These are phyloP conservation scores for Gracilinanus agilis DNA, from an alignment of 2,113 vertebrate species.

Conservation along the genomic window DNA sequence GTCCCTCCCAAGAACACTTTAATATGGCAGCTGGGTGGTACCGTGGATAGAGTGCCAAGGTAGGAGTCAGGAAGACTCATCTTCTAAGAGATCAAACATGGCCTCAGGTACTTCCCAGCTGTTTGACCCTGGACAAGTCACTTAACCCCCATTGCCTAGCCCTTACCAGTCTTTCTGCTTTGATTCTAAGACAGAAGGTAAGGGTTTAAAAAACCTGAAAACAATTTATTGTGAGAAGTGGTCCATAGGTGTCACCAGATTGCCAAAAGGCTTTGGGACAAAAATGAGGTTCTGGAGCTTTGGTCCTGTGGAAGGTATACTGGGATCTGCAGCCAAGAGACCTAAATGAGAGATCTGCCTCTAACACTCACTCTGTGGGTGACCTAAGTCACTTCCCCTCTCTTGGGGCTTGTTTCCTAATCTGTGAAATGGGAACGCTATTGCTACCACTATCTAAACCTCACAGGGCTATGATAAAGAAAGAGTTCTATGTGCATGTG, in stretches of 20 bases:
- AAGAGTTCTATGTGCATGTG: neutral
- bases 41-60: neutral
- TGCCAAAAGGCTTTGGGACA: neutral
- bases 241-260: neutral
- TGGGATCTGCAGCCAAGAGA: neutral
- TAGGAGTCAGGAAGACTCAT: neutral
- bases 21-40: neutral
- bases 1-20: neutral
- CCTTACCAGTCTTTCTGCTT: too few species aligned
- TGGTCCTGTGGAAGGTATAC: neutral
- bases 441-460: neutral
- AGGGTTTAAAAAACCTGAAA: neutral
- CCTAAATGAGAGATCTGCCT: neutral
- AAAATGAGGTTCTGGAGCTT: neutral
- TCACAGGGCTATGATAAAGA: neutral
- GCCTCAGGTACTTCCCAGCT: neutral
- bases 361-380: neutral
- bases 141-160: too few species aligned
- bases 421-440: neutral
- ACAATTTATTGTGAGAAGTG: neutral
- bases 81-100: neutral
- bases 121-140: neutral
- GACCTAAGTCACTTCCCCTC: neutral
- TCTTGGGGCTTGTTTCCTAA: neutral
- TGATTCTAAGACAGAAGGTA: too few species aligned